Evolutionary conservation across 2,113 vertebrate genomes (phyloP), one percentile per base, ranked within the genome.

Genomic region (Peromyscus californicus): DNA sequence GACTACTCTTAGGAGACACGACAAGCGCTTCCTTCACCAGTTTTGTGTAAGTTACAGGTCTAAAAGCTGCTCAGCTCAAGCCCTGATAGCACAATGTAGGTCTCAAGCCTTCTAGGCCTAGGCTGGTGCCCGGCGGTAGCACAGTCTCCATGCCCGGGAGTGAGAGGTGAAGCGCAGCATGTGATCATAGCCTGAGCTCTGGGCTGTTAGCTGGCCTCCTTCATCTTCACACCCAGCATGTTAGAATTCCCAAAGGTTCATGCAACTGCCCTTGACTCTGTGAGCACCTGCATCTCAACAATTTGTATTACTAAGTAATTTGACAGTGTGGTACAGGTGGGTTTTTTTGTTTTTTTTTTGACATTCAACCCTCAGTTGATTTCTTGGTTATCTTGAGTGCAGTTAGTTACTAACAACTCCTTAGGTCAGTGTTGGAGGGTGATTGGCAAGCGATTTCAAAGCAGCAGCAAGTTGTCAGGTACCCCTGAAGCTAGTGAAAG

Each of bases 81-180:
- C 17, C 19, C n/a, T 6, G 39, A 87, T 7, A 1, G 13, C 10
- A 17, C 17, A 39, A 11, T 74, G 51, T 15, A 54, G 69, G 85
- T 74, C 69, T 57, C 5, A 39, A 39, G 51, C 8, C 24, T 29
- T 59, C 4, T 26, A 59, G 36, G 36, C 51, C 22, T 22, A 7
- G 7, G 9, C 33, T 7, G 36, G 65, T 36, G 17, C 31, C 39
- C 12, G 5, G 2, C 2, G 19, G 9, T 31, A 88, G 22, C 13
- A 7, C 4, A 63, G 19, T 21, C 19, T 78, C 24, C 3, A 33
- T 42, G 51, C 8, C 0, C 7, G 1, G 15, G 39, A 70, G 24
- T 31, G 54, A 72, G 15, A 21, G 6, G n/a, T 13, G n/a, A 88
- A 51, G 45, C 51, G 13, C 11, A 67, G 36, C 42, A 87, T 8